Evolutionary conservation across 2,113 vertebrate species (phyloP).

Genomic region (Laticauda colubrina): DNA sequence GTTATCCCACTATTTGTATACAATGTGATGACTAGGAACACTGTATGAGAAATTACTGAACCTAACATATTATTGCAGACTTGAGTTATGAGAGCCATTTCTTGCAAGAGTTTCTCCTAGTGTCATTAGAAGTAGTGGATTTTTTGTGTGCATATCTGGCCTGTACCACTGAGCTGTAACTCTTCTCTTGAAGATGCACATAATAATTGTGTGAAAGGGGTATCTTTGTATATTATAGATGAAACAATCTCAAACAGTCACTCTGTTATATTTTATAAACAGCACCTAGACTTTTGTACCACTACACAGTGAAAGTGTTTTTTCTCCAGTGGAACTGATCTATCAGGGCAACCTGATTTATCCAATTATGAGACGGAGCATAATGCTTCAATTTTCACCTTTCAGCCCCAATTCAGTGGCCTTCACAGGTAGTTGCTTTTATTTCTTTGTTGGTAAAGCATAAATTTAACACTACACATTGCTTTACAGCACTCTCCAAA

Average conservation of each 20-base stretch:
- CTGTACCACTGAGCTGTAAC: not conserved
- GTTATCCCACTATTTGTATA: too few species aligned
- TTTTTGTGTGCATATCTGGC: not conserved
- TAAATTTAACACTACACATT: not conserved
- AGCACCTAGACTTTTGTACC: not conserved
- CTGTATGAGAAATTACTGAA: not conserved
- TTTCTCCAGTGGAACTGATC: too few species aligned
- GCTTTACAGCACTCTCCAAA: not conserved
- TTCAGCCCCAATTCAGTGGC: too few species aligned
- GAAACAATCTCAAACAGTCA: not conserved
- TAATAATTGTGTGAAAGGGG: not conserved
- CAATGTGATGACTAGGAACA: not conserved
- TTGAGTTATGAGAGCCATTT: not conserved
- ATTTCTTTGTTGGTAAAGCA: too few species aligned
- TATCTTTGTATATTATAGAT: not conserved
- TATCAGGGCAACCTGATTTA: too few species aligned
- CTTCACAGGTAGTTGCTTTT: too few species aligned
- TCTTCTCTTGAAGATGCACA: not conserved
- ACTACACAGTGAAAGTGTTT: too few species aligned
- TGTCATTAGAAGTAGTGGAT: not conserved
- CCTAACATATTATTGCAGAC: not conserved
- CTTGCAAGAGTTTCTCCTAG: not conserved
- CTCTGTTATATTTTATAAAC: not conserved
- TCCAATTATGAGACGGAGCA: too few species aligned
- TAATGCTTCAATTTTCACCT: too few species aligned